Base-by-base conservation (phyloP, 2,888 invertebrate species). In the Brachynemurus nebulosus region DNA sequence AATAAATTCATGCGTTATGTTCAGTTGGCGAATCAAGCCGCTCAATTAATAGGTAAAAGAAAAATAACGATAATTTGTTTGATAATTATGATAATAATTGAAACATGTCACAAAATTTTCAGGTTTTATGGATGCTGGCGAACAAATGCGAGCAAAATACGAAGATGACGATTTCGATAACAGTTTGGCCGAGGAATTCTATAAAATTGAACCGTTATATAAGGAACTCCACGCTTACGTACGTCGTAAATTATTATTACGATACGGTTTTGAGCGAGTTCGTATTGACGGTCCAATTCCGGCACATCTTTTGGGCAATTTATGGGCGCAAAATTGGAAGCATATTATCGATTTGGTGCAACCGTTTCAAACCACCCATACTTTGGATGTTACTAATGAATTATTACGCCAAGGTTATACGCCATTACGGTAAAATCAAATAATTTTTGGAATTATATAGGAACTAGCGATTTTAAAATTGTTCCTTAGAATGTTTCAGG, bases 301-400 rank as follows among this genome's bases (percentile, higher is more conserved):
- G 0, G 85, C 86, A 0, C 90, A 91, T 67, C 58, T 91, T 11
- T 59, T 91, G 11, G 90, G 89, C 11, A 84, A 86, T 61, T 77
- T 86, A 75, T 88, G 86, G 86, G 80, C 80, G 0, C 86, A 88
- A 59, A 79, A 80, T 54, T 88, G 86, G 86, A 77, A 77, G 50
- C 77, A 78, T 11, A 74, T 86, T 38, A 74, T 75, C 57, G 80
- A 83, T 48, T 59, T 83, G 27, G 78, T 86, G 47, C 75, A 78
- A 59, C 86, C 90, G 0, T 89, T 78, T 59, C 79, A 81, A 0
- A 74, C 78, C 42, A 74, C 76, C 6, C 73, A 73, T 2, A 73
- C 72, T 50, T 60, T 82, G 0, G 88, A 90, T 56, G 80, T 88
- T 14, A 86, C 86, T 0, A 66, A 77, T 2, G 83, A 84, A 54